Evolutionary conservation across 2,888 invertebrate species (phyloP), one percentile per base, ranked within the genome.

Genomic region (Ophraella communa): DNA sequence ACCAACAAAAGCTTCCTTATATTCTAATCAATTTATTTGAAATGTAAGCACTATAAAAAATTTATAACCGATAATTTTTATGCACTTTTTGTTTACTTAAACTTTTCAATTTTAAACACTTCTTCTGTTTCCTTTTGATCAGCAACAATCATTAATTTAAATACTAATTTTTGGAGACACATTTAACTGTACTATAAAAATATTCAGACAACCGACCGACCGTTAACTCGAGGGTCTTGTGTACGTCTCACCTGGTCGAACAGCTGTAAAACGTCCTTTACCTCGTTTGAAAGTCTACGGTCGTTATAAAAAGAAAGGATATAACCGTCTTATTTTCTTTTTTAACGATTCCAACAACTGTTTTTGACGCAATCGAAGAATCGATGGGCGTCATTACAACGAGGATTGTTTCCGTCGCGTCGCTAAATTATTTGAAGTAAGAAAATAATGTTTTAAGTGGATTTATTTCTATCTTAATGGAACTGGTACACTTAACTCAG

Each of bases 221-320:
- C 49, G 49, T 51, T 51, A 51, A 49, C 49, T 27, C 5, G 27
- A 49, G 49, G 49, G 49, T 49, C 24, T 49, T 49, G 24, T 49
- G 20, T 17, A 27, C 5, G 4, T 45, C 4, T 51, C 49, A 51
- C 49, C 49, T 51, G 49, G 49, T 27, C 4, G 27, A 27, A 4
- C 27, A 51, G 49, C 21, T 51, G 49, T 51, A 51, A 24, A 8
- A 24, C 21, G 45, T 51, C 49, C 49, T 51, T 27, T 51, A 51
- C 49, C 49, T 51, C 24, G 14, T 51, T 4, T 20, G 27, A 51
- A 17, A 27, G 11, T 27, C 27, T 27, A 17, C 49, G 27, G 27
- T 27, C 49, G 17, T 14, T 17, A 23, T 14, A 5, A 21, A 51
- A 51, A 51, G 49, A 24, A 51, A 51, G 17, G 5, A 14, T 14